Evolutionary conservation across 2,888 invertebrate genomes (phyloP), one percentile per base, ranked within the genome.

Genomic region (Mycalesis mineus): DNA sequence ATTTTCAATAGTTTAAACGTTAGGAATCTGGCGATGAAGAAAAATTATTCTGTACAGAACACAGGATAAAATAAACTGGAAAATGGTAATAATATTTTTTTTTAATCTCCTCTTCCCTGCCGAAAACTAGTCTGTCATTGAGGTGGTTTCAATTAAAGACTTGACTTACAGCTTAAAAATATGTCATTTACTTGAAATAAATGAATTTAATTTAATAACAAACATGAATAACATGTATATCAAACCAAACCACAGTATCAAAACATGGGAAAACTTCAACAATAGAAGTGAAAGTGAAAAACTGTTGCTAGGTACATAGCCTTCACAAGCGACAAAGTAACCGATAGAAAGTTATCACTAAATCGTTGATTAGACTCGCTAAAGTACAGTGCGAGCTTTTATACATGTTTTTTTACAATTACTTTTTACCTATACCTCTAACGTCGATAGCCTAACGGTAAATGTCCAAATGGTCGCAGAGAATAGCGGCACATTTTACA

Each of bases 271-370:
- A 54, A 22, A 11, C 45, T 40, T 11, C 47, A 40, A 47, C 40
- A 45, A 55, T 47, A 51, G 17, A 22, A 33, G 63, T 58, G 68
- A 69, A 69, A 68, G 68, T 65, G 60, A 63, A 65, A 65, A 66
- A 63, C 58, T 64, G 54, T 56, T 51, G 58, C 29, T 61, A 54
- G 50, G 50, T 51, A 42, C 14, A 54, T 42, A 49, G 58, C 62
- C 54, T 65, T 65, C 63, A 53, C 44, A 60, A 61, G 57, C 47
- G 58, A 61, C 58, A 58, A 59, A 63, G 57, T 41, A 54, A 42
- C 22, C 52, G 55, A 60, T 68, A 68, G 68, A 70, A 70, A 70
- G 68, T 62, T 57, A 48, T 55, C 61, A 48, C 60, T 58, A 59
- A 66, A 63, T 57, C 58, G 58, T 58, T 59, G 58, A 67, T 64